Base-by-base conservation (phyloP, 2,888 invertebrate species). In the Nomada ferruginata region DNA sequence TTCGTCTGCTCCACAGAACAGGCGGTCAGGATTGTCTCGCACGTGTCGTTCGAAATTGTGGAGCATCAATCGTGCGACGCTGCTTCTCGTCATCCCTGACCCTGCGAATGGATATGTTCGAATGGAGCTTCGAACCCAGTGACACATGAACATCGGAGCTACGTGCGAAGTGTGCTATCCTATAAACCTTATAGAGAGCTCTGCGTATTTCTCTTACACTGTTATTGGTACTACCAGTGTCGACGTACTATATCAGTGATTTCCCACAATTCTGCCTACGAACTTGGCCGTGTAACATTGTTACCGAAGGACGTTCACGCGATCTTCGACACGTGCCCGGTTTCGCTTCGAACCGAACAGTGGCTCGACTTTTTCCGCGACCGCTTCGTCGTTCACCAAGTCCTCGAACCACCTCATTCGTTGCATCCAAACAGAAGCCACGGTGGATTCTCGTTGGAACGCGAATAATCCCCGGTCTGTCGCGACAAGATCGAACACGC, bases 31-130 rank as follows among this genome's bases (percentile, higher is more conserved):
- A 63, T 57, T 64, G 65, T 20, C 18, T 18, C 13, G 59, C 76
- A 65, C 73, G 72, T 72, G 76, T 50, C 50, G 10, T n/a, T 26
- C 15, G 57, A n/a, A 18, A 64, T 75, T 47, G 44, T 53, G 74
- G 50, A 74, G 15, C 59, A 18, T 26, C 26, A n/a, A 60, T 15
- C 29, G 29, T 15, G 29, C 29, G 42, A 50, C 70, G 47, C 36
- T 59, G 9, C 15, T 15, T 47, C 11, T 18, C 26, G 2, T 36
- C 18, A 15, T n/a, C 10, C 23, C 42, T 42, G 15, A n/a, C 13
- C 7, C 44, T 26, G n/a, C 53, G 26, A 20, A 59, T 20, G 70
- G 9, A 50, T 29, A 29, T 69, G 44, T 69, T 47, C 2, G 29
- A 7, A 50, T 2, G 5, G 10, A 59, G 15, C 26, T 42, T n/a